phyloP scores from a whole-genome alignment of 2,113 vertebrate species.

The Pogona vitticeps region DNA sequence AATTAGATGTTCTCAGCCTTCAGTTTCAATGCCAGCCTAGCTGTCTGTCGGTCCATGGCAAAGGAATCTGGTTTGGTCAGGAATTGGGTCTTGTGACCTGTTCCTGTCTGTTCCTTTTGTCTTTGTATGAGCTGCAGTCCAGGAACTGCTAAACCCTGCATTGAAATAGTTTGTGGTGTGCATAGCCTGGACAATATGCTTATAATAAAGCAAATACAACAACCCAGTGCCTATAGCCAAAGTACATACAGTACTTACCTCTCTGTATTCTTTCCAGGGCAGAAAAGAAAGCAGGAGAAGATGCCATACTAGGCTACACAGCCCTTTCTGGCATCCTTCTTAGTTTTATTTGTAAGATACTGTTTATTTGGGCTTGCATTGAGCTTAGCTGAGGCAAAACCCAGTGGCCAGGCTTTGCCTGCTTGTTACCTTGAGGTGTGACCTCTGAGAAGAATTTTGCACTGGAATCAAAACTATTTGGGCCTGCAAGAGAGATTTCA shows the following conservation, averaged over 20 bases:
- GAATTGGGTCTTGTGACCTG: background rate
- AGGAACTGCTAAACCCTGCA: background rate
- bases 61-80: background rate
- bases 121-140: background rate
- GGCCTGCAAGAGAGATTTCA: background rate
- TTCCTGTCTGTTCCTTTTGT: background rate
- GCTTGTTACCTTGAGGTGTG: background rate
- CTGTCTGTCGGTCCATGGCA: background rate
- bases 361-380: background rate
- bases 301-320: background rate
- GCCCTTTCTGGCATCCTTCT: background rate
- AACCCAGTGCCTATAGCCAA: background rate
- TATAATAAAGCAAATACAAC: background rate
- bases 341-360: background rate
- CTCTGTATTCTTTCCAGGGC: background rate
- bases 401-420: background rate
- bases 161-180: background rate
- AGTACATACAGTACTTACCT: background rate
- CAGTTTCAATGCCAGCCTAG: background rate
- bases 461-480: conserved; percentile 6
- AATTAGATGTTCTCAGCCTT: background rate
- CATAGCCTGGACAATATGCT: background rate
- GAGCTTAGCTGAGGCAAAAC: background rate
- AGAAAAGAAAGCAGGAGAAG: background rate
- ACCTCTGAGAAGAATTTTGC: conserved; percentile 1